Evolutionary conservation across 2,113 vertebrate genomes (phyloP).

Genomic region (Oceanodroma tethys): DNA sequence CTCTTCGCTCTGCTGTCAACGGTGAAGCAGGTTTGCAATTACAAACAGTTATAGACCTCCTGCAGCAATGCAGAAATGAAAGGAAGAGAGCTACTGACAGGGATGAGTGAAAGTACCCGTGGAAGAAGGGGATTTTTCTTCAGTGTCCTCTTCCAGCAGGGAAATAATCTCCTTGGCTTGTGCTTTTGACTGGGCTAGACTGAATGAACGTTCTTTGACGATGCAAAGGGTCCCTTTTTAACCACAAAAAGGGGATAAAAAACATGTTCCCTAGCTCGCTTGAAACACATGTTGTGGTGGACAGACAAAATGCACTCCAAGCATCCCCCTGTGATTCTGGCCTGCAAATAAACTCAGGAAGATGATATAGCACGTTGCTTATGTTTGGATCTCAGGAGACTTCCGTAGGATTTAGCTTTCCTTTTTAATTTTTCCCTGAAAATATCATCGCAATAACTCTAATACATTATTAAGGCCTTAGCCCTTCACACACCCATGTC

Average conservation of each 20-base stretch:
- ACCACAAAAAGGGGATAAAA: not conserved
- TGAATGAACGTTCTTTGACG: not conserved
- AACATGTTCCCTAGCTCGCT: fast-evolving
- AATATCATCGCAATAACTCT: not conserved
- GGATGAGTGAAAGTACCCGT: not conserved
- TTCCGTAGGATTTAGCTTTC: not conserved
- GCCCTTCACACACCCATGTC: not conserved
- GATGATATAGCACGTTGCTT: not conserved
- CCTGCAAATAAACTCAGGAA: not conserved
- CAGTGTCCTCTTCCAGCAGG: not conserved
- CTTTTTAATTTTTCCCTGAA: not conserved
- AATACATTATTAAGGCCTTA: not conserved
- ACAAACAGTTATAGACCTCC: not conserved
- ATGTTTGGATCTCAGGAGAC: not conserved
- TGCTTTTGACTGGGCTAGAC: not conserved
- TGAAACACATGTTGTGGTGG: not conserved
- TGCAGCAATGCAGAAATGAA: not conserved
- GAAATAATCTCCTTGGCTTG: not conserved
- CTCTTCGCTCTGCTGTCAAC: not conserved
- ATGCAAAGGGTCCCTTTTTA: not conserved
- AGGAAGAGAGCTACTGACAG: not conserved
- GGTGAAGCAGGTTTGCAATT: not conserved
- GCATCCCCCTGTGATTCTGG: not conserved
- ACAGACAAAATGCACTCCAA: not conserved
- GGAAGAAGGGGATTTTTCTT: not conserved